Evolutionary conservation across 2,888 invertebrate genomes (phyloP), one percentile per base, ranked within the genome.

Genomic region (Athripsodes cinereus): DNA sequence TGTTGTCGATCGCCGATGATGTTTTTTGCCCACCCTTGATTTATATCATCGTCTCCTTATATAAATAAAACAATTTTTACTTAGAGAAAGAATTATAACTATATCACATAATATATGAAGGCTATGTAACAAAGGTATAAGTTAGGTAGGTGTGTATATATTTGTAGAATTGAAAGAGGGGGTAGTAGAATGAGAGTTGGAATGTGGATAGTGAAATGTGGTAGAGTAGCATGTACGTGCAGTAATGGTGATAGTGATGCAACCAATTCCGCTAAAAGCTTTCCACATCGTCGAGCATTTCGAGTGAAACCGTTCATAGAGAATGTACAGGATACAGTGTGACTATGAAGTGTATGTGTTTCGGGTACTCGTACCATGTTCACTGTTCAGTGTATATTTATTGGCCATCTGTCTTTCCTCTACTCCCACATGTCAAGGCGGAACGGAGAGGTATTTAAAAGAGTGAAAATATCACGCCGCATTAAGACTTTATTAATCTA

Each of bases 231-330:
- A 26, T 16, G 40, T 40, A 13, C 16, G 2, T 40, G 13, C 13
- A 40, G 16, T 40, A 40, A 13, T 40, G 16, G 40, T 16, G 13
- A 16, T 40, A 13, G 2, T 40, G 40, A 16, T 40, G 13, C 40
- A 40, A 40, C 40, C 40, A 40, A 40, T 40, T 40, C 40, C 40
- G 13, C 40, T 40, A 40, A 40, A 40, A 40, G 40, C 40, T 40
- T 40, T 40, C 40, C 40, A 40, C 40, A 40, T 40, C 8, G 40
- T 40, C 13, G 40, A 40, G 40, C 40, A 8, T 40, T 40, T 40
- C 40, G 40, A 40, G 8, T 40, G 40, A 40, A 40, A 3, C 13
- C n/a, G 13, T 40, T 40, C 40, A n/a, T n/a, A n/a, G 40, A 40
- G 13, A 40, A 40, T 16, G 40, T 40, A 40, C 40, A 13, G 16